phyloP scores from a whole-genome alignment of 2,797 vertebrate species.

The Apogon talboti region DNA sequence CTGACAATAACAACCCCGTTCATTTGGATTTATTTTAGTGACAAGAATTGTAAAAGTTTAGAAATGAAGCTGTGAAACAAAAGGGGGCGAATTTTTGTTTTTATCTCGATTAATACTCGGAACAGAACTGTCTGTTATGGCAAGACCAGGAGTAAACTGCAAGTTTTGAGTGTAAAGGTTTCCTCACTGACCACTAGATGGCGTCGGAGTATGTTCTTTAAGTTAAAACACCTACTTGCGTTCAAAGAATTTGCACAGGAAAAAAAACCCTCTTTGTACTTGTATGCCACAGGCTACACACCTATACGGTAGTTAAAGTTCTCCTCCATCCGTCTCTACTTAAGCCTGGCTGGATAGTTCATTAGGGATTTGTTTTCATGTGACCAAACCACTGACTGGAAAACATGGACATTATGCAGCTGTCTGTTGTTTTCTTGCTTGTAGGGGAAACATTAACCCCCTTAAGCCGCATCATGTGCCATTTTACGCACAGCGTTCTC shows the following conservation, averaged over 20 bases:
- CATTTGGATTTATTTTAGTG: not conserved
- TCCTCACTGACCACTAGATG: constrained; percentile 66
- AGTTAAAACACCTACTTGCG: not conserved
- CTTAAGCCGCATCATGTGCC: no score
- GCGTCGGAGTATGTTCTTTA: constrained; percentile 66
- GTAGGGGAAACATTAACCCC: not conserved
- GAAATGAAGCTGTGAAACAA: not conserved
- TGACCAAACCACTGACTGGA: not conserved
- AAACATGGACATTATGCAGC: not conserved
- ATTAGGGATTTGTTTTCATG: not conserved
- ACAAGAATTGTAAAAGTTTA: not conserved
- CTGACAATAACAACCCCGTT: not conserved
- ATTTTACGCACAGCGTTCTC: not conserved
- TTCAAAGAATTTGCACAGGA: not conserved
- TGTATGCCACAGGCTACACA: no score
- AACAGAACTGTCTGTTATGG: not conserved
- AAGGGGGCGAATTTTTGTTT: not conserved
- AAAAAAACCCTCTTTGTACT: not conserved
- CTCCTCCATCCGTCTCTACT: not conserved
- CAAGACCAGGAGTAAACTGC: constrained; percentile 1
- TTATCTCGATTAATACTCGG: not conserved
- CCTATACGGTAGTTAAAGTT: not conserved
- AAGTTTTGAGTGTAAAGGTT: constrained; percentile 16
- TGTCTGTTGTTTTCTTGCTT: not conserved
- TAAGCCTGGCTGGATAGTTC: no score